These are phyloP conservation scores for Hippoglossus stenolepis DNA, from an alignment of 2,113 vertebrate species.

Conservation along the genomic window DNA sequence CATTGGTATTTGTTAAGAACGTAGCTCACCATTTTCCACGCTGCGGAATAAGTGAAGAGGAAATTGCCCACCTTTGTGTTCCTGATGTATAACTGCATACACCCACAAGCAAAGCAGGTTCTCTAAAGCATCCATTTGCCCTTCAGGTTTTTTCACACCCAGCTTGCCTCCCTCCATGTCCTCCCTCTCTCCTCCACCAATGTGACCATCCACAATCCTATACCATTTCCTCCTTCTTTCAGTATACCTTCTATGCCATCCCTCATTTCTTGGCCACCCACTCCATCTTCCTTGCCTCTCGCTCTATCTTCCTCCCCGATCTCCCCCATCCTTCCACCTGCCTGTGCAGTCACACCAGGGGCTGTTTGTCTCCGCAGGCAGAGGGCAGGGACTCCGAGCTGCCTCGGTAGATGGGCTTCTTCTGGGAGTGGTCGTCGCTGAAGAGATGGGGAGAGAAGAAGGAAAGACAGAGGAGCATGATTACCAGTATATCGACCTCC, in stretches of 20 bases:
- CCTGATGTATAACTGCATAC: slow-evolving; percentile 38
- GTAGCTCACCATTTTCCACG: slow-evolving; percentile 59
- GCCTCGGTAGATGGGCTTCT: slow-evolving; percentile 84
- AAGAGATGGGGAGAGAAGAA: slow-evolving; percentile 24
- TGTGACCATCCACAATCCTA: slow-evolving; percentile 23
- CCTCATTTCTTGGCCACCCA: slow-evolving; percentile 52
- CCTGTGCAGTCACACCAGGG: slow-evolving; percentile 79
- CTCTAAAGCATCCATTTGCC: slow-evolving; percentile 65
- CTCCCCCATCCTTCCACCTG: slow-evolving; percentile 42
- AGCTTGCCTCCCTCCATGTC: background rate
- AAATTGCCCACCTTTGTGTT: slow-evolving; percentile 76
- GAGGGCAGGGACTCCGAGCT: slow-evolving; percentile 79
- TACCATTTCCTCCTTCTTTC: slow-evolving; percentile 20
- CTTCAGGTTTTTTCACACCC: slow-evolving; percentile 37
- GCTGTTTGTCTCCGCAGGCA: slow-evolving; percentile 78
- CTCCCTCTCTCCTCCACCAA: slow-evolving; percentile 4
- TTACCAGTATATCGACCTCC: slow-evolving; percentile 62
- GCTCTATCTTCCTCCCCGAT: slow-evolving; percentile 12
- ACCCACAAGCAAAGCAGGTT: slow-evolving; percentile 42
- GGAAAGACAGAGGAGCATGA: slow-evolving; percentile 51
- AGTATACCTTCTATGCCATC: slow-evolving; percentile 24
- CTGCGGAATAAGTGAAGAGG: slow-evolving; percentile 74
- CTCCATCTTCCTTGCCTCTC: slow-evolving; percentile 41
- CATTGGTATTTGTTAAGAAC: slow-evolving; percentile 34
- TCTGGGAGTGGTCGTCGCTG: slow-evolving; percentile 85